Conservation (phyloP, 1,140 invertebrate genomes). For the Zaprionus taronus region DNA sequence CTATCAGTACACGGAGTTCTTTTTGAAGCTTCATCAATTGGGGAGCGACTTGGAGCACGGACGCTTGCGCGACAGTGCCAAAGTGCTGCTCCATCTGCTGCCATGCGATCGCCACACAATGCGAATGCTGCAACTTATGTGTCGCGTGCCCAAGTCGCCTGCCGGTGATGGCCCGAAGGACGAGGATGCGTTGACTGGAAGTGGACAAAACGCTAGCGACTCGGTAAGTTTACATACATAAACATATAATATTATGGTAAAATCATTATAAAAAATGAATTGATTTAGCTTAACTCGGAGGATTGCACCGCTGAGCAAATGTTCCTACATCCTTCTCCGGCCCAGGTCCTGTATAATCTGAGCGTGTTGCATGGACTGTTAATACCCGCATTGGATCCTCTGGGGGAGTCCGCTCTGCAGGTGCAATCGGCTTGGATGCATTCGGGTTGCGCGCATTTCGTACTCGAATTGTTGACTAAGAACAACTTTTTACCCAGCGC, state of each 20-base stretch:
- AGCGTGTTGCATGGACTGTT: constrained; percentile 95
- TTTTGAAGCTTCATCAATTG: constrained; percentile 95
- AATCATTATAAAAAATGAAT: not conserved
- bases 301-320: constrained; percentile 88
- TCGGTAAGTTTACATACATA: constrained; percentile 7
- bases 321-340: constrained; percentile 90
- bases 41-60: constrained; percentile 92
- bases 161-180: constrained; percentile 50
- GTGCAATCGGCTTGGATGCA: constrained; percentile 93
- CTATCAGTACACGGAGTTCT: constrained; percentile 92
- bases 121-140: constrained; percentile 87
- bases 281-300: constrained; percentile 51
- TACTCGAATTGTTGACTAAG: constrained; percentile 93
- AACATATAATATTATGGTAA: not conserved
- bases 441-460: constrained; percentile 90
- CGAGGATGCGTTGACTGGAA: constrained; percentile 40
- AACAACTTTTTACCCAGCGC: constrained; percentile 94
- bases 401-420: constrained; percentile 92
- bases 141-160: constrained; percentile 73
- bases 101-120: constrained; percentile 93
- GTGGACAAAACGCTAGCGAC: constrained; percentile 37
- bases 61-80: constrained; percentile 93
- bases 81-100: constrained; percentile 94
- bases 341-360: constrained; percentile 90
- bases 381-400: constrained; percentile 94